Evolutionary conservation across 1,140 invertebrate genomes (phyloP).

Genomic region (Trachelipus rathkii): DNA sequence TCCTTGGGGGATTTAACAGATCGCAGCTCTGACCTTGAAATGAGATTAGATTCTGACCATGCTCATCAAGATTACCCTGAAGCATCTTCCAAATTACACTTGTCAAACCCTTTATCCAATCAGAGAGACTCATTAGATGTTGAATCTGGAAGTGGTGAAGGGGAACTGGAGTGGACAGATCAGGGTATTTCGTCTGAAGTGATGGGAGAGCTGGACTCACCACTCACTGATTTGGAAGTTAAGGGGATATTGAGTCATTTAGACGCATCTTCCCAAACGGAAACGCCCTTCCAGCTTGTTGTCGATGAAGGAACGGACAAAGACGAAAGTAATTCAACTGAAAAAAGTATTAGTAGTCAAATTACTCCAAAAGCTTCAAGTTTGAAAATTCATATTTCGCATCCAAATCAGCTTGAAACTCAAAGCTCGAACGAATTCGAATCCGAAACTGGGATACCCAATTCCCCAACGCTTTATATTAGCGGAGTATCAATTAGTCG

Average conservation of each 20-base stretch:
- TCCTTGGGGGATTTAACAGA: slow-evolving; percentile 55
- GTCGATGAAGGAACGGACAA: slow-evolving; percentile 43
- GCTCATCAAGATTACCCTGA: slow-evolving; percentile 43
- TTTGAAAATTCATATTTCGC: slow-evolving; percentile 43
- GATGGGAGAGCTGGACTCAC: slow-evolving; percentile 50
- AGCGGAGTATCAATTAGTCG: slow-evolving; percentile 60
- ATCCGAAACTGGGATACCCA: slow-evolving; percentile 59
- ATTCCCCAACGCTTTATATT: slow-evolving; percentile 59
- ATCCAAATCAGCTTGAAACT: slow-evolving; percentile 49
- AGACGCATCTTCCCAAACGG: slow-evolving; percentile 30
- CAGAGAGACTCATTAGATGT: slow-evolving; percentile 34
- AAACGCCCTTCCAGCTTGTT: slow-evolving; percentile 38
- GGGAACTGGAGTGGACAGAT: slow-evolving; percentile 41
- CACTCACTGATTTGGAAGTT: slow-evolving; percentile 55
- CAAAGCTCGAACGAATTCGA: slow-evolving; percentile 58
- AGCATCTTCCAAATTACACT: slow-evolving; percentile 31
- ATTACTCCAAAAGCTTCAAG: slow-evolving; percentile 35
- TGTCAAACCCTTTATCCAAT: slow-evolving; percentile 27
- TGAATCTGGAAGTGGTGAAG: slow-evolving; percentile 35
- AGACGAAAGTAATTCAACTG: slow-evolving; percentile 42
- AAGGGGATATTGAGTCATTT: slow-evolving; percentile 51
- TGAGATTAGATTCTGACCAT: slow-evolving; percentile 40
- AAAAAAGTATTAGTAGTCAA: slow-evolving; percentile 35
- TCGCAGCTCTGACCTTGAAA: slow-evolving; percentile 29
- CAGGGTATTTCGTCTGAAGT: slow-evolving; percentile 41